These are phyloP conservation scores for Stylophora pistillata DNA, from an alignment of 64 coral and sea anemone species.

Conservation along the genomic window DNA sequence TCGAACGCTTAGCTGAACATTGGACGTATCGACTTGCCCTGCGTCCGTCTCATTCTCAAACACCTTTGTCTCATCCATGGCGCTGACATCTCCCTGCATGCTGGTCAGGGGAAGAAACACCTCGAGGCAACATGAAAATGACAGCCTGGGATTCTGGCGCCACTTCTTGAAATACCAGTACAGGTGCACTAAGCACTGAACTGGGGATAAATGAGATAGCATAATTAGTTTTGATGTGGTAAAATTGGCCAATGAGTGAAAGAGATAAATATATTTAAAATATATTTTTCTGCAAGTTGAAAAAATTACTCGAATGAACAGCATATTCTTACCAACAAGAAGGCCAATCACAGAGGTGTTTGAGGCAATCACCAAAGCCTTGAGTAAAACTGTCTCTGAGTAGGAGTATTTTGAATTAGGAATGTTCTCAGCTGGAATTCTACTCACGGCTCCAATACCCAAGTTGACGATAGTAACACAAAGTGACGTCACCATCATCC, in stretches of 20 bases:
- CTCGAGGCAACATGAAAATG: not conserved
- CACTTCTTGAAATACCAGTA: not conserved
- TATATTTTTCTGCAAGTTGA: too few relatives aligned
- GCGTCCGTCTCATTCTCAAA: not conserved
- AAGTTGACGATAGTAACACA: slow-evolving; percentile 13
- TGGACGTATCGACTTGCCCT: not conserved
- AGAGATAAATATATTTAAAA: not conserved
- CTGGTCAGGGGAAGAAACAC: not conserved
- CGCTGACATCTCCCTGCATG: not conserved
- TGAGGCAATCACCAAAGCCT: not conserved
- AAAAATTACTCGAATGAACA: not conserved
- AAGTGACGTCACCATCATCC: not conserved
- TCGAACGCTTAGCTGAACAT: not conserved
- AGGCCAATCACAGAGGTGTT: not conserved
- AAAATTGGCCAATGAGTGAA: not conserved
- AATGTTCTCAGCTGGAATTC: not conserved
- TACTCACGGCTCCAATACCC: not conserved
- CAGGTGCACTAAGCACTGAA: not conserved
- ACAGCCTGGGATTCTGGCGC: not conserved
- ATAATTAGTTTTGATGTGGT: not conserved
- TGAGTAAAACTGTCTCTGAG: not conserved
- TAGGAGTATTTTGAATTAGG: not conserved
- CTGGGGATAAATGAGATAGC: not conserved
- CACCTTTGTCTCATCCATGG: not conserved
- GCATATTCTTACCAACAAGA: not conserved